phyloP scores from a whole-genome alignment of 2,797 vertebrate species.

The Melanotaenia parkinsoni region DNA sequence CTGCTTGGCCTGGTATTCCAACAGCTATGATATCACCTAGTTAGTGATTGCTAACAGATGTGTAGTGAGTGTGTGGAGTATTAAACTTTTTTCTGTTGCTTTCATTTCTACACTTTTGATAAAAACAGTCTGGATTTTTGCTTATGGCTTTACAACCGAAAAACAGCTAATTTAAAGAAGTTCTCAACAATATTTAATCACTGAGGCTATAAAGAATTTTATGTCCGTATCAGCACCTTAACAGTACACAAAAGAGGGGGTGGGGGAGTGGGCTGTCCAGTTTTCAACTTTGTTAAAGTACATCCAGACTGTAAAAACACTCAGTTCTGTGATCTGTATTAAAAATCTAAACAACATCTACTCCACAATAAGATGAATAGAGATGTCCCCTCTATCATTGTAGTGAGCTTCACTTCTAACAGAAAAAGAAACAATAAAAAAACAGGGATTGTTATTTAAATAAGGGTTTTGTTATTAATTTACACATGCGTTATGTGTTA shows the following conservation, averaged over 20 bases:
- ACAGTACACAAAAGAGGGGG: no score
- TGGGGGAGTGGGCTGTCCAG: no score
- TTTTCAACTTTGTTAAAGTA: not conserved
- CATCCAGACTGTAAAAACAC: not conserved
- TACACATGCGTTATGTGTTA: not conserved
- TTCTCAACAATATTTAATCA: not conserved
- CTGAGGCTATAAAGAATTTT: not conserved
- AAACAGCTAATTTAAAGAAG: not conserved
- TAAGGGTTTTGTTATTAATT: not conserved
- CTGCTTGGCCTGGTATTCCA: conserved; percentile 48
- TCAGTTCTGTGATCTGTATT: not conserved
- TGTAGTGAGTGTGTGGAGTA: conserved; percentile 20
- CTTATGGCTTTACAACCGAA: not conserved
- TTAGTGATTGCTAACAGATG: conserved; percentile 76
- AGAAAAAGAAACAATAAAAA: no score
- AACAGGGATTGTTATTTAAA: not conserved
- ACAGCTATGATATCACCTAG: conserved; percentile 74
- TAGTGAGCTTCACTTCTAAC: no score
- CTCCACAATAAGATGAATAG: not conserved
- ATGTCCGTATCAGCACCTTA: not conserved
- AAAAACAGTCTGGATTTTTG: not conserved
- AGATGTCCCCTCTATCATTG: not conserved
- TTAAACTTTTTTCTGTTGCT: not conserved
- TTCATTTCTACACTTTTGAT: not conserved
- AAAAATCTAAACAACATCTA: not conserved